Percentiles rank a stretch among this genome's conserved stretches.
These are phyloP conservation scores for Leptinotarsa texana DNA, from an alignment of 1,140 invertebrate species.

Conservation along the genomic window DNA sequence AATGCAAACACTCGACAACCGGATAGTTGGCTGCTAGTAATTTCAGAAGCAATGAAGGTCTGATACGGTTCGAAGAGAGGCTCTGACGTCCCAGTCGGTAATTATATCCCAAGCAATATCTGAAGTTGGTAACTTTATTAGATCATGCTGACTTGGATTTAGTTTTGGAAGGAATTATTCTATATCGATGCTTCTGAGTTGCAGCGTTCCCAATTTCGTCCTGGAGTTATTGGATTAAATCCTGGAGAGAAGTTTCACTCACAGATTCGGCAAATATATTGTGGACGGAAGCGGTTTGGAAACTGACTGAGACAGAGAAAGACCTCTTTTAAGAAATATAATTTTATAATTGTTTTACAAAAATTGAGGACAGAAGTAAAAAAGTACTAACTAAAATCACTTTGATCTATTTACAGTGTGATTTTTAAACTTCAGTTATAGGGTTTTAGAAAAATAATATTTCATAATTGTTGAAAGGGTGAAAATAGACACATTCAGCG, in stretches of 20 bases:
- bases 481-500: too few relatives aligned
- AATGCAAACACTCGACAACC: neutral
- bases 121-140: constrained; percentile 35
- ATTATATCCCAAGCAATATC: constrained; percentile 34
- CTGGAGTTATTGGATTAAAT: constrained; percentile 9
- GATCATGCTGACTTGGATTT: constrained; percentile 34
- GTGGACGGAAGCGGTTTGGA: too few relatives aligned
- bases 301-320: too few relatives aligned
- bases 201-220: constrained; percentile 5
- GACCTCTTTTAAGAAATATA: too few relatives aligned
- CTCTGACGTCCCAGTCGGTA: constrained; percentile 16
- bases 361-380: too few relatives aligned
- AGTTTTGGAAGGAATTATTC: constrained; percentile 25
- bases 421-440: too few relatives aligned
- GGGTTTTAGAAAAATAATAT: too few relatives aligned
- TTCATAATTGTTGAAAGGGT: too few relatives aligned
- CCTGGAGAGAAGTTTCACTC: neutral
- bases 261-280: too few relatives aligned
- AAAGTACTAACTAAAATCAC: too few relatives aligned
- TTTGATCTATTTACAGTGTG: too few relatives aligned
- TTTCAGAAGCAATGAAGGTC: constrained; percentile 13
- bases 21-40: constrained; percentile 2
- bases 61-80: neutral
- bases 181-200: constrained; percentile 17
- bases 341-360: too few relatives aligned